phyloP scores from a whole-genome alignment of 1,140 invertebrate genomes.

The Trichonephila inaurata region DNA sequence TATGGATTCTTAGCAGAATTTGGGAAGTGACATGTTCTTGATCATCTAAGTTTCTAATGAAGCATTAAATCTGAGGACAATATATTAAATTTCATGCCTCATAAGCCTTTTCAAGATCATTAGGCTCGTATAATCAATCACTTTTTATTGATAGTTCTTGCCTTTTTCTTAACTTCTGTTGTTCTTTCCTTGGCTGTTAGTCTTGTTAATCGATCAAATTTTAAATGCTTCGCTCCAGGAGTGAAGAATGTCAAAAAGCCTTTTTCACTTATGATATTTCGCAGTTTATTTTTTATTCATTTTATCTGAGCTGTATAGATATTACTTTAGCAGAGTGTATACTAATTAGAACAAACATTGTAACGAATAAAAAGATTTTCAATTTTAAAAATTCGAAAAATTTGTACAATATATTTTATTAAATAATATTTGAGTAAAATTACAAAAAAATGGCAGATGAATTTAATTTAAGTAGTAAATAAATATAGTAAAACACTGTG shows the following conservation, averaged over 20 bases:
- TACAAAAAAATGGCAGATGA: no score
- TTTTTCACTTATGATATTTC: no score
- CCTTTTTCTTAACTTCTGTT: neutral
- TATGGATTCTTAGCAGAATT: neutral
- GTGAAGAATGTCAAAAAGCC: neutral
- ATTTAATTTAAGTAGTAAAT: no score
- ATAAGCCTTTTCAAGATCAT: neutral
- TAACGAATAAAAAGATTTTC: no score
- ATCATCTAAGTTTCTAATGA: neutral
- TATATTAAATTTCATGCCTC: neutral
- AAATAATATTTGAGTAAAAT: no score
- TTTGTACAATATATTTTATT: no score
- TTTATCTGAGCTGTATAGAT: no score
- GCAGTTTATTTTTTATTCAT: no score
- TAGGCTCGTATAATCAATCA: neutral
- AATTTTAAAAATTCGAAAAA: no score
- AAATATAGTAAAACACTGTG: no score
- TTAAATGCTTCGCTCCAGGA: neutral
- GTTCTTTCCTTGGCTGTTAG: neutral
- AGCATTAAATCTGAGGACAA: neutral
- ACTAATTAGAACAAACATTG: no score
- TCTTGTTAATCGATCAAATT: neutral
- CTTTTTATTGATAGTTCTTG: neutral
- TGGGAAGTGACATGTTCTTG: neutral
- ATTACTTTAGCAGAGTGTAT: no score